These are phyloP conservation scores for Labeo calbasu DNA, from an alignment of 2,797 vertebrate species.

Conservation along the genomic window DNA sequence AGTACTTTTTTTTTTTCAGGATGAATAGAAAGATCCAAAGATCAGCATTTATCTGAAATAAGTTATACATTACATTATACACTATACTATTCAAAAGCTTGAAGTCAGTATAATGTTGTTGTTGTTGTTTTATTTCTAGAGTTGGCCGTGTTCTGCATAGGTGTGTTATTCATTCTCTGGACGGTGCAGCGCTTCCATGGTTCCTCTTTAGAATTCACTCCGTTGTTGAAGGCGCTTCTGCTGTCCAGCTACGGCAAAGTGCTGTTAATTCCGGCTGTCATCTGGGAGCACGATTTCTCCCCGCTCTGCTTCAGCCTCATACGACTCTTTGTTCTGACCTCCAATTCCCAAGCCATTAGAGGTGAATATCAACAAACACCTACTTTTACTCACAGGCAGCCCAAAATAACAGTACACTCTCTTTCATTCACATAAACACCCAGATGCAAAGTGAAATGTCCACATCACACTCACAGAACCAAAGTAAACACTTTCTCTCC, in stretches of 20 bases:
- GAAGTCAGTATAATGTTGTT: too few species aligned
- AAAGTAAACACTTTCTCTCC: constrained; percentile 14
- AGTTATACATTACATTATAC: too few species aligned
- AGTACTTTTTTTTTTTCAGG: too few species aligned
- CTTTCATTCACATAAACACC: constrained; percentile 6
- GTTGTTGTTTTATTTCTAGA: constrained; percentile 72
- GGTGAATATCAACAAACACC: constrained; percentile 69
- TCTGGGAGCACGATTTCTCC: constrained; percentile 96
- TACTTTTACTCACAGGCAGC: background rate
- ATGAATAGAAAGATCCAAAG: too few species aligned
- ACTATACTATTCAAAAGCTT: too few species aligned
- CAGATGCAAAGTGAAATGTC: background rate
- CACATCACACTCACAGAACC: background rate
- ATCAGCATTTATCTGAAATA: too few species aligned
- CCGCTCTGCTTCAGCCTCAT: constrained; percentile 90
- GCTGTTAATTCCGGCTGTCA: constrained; percentile 92
- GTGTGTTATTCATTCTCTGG: constrained; percentile 86
- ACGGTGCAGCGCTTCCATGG: constrained; percentile 67
- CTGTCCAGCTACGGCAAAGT: constrained; percentile 96
- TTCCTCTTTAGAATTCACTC: constrained; percentile 67
- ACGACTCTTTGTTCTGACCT: constrained; percentile 91
- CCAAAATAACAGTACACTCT: background rate
- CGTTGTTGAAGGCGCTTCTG: constrained; percentile 88
- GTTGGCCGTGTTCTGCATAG: constrained; percentile 85
- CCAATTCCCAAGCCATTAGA: constrained; percentile 92